Evolutionary conservation across 2,113 vertebrate species (phyloP).

Genomic region (Hypomesus transpacificus): DNA sequence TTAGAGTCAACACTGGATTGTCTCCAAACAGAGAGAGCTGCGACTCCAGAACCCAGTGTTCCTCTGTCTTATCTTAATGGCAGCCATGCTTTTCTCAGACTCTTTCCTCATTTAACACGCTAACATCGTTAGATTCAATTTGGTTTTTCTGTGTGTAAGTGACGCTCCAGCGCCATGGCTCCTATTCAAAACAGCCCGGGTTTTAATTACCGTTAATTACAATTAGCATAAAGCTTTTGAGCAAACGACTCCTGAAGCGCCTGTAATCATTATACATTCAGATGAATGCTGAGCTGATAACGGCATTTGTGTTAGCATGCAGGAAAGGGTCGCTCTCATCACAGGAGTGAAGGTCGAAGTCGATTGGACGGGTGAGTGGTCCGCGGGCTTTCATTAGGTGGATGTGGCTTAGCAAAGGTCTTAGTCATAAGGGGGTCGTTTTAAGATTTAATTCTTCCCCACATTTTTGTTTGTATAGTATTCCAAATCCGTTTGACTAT

Average conservation of each 20-base stretch:
- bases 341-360: constrained; percentile 59
- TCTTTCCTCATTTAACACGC: constrained; percentile 45
- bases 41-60: constrained; percentile 8
- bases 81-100: constrained; percentile 38
- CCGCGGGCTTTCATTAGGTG: constrained; percentile 6
- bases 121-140: constrained; percentile 70
- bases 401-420: not conserved
- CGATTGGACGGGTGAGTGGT: constrained; percentile 31
- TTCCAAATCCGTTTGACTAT: too few relatives aligned
- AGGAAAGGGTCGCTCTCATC: constrained; percentile 29
- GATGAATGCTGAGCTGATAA: constrained; percentile 68
- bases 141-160: constrained; percentile 62
- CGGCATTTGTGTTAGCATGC: constrained; percentile 22
- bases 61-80: constrained; percentile 49
- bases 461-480: not conserved
- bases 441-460: not conserved
- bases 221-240: constrained; percentile 81
- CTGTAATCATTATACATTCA: constrained; percentile 74
- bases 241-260: constrained; percentile 74
- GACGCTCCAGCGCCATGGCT: constrained; percentile 69
- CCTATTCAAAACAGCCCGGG: constrained; percentile 69
- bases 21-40: constrained; percentile 22
- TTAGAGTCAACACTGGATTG: constrained; percentile 47
- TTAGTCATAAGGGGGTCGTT: not conserved
- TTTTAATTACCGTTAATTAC: constrained; percentile 84